Evolutionary conservation across 2,113 vertebrate species (phyloP).

Genomic region (Pycnonotus jocosus): DNA sequence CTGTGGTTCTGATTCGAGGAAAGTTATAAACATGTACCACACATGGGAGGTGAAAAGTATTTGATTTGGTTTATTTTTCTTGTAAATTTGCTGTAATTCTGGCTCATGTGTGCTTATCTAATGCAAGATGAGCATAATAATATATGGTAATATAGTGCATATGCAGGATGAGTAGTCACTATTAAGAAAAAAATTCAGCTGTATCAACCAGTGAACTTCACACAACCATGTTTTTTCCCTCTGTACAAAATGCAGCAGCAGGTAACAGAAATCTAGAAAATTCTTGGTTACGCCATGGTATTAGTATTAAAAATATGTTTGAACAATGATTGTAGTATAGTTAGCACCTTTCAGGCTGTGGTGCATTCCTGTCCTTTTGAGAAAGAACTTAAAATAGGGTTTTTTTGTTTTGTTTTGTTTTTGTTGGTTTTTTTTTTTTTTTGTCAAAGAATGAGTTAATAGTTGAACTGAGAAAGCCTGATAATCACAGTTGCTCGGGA

Average conservation of each 20-base stretch:
- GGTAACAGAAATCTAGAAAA: not conserved
- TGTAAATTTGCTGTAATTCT: not conserved
- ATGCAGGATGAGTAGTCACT: not conserved
- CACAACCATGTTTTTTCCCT: not conserved
- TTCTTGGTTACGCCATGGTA: not conserved
- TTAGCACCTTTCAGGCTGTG: not conserved
- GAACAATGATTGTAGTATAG: not conserved
- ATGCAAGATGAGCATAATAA: not conserved
- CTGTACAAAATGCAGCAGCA: not conserved
- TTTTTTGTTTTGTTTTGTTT: not conserved
- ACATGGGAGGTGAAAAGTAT: not conserved
- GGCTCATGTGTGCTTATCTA: not conserved
- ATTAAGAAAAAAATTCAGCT: not conserved
- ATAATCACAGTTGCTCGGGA: conserved; percentile 19
- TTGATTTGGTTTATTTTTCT: not conserved
- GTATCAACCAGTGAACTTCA: not conserved
- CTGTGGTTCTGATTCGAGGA: not conserved
- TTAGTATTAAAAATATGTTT: not conserved
- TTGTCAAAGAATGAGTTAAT: not conserved
- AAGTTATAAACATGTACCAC: not conserved
- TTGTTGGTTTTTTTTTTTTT: not conserved
- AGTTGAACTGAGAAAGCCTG: not conserved
- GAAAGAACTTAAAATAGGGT: not conserved
- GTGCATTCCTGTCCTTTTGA: not conserved
- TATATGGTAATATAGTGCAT: not conserved